Conservation (phyloP, 2,888 invertebrate genomes). For the Lampropteryx suffumata region DNA sequence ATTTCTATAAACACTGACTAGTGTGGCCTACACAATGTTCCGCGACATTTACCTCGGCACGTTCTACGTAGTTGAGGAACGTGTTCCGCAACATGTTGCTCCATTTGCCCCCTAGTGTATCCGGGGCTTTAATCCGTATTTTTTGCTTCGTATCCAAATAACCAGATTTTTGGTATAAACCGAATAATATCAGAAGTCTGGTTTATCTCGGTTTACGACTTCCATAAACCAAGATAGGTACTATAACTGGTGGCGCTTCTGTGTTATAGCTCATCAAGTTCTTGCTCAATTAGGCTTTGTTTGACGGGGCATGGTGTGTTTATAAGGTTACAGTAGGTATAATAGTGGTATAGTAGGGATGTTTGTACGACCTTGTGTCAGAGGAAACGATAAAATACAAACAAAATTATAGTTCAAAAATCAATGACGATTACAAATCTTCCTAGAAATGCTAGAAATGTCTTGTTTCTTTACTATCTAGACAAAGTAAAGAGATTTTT, state of each 20-base stretch:
- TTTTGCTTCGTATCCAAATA: slow-evolving; percentile 24
- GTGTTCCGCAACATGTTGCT: no score
- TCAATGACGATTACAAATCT: no score
- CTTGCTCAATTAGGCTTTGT: slow-evolving; percentile 8
- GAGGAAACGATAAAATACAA: no score
- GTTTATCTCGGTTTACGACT: slow-evolving; percentile 30
- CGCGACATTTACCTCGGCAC: no score
- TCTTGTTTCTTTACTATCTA: no score
- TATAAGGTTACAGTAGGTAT: not conserved
- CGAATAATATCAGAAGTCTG: slow-evolving; percentile 26
- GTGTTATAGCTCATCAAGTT: slow-evolving; percentile 14
- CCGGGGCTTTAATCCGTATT: slow-evolving; percentile 20
- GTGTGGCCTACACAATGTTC: no score
- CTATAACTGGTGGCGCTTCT: slow-evolving; percentile 11
- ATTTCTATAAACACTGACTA: no score
- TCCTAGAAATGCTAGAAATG: no score
- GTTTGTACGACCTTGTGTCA: slow-evolving; percentile 3
- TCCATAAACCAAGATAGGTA: slow-evolving; percentile 23
- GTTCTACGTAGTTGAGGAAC: no score
- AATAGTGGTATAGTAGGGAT: not conserved
- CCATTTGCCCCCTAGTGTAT: slow-evolving; percentile 22
- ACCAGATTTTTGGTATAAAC: slow-evolving; percentile 24
- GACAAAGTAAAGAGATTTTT: no score
- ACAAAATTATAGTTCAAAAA: no score
- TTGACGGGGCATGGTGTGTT: slow-evolving; percentile 5